These are phyloP conservation scores for Phasianus colchicus DNA, from an alignment of 2,113 vertebrate species.

Conservation along the genomic window DNA sequence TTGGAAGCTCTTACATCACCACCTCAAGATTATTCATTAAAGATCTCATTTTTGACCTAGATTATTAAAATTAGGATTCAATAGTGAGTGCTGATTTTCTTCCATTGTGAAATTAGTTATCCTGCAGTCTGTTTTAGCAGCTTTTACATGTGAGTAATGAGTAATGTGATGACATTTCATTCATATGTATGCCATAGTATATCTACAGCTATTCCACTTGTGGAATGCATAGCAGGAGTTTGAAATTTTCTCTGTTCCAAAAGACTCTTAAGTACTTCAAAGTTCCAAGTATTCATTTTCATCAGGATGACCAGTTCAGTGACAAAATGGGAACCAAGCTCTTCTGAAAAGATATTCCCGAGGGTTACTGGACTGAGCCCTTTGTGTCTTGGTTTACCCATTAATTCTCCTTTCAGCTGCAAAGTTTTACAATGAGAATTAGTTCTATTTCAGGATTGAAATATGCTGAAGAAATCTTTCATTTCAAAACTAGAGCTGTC, in stretches of 20 bases:
- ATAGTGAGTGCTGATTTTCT: not conserved
- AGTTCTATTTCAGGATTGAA: constrained; percentile 6
- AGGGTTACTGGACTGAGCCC: not conserved
- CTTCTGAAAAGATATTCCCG: not conserved
- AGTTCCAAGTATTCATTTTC: not conserved
- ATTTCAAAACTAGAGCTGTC: not conserved
- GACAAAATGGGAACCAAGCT: not conserved
- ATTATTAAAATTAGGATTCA: not conserved
- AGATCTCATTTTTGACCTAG: not conserved
- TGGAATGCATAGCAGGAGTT: not conserved
- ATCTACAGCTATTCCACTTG: not conserved
- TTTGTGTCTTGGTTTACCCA: not conserved
- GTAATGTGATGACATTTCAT: not conserved
- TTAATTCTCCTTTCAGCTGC: not conserved
- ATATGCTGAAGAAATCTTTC: not conserved
- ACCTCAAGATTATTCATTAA: not conserved
- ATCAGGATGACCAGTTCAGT: not conserved
- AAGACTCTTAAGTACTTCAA: not conserved
- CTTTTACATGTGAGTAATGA: not conserved
- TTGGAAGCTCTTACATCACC: not conserved
- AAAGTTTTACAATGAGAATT: not conserved
- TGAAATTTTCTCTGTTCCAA: not conserved
- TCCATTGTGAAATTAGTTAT: not conserved
- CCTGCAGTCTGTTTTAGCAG: not conserved
- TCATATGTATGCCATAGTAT: accelerated